Evolutionary conservation across 2,797 vertebrate species (phyloP), one percentile per base, ranked within the genome.

Genomic region (Thunnus albacares): DNA sequence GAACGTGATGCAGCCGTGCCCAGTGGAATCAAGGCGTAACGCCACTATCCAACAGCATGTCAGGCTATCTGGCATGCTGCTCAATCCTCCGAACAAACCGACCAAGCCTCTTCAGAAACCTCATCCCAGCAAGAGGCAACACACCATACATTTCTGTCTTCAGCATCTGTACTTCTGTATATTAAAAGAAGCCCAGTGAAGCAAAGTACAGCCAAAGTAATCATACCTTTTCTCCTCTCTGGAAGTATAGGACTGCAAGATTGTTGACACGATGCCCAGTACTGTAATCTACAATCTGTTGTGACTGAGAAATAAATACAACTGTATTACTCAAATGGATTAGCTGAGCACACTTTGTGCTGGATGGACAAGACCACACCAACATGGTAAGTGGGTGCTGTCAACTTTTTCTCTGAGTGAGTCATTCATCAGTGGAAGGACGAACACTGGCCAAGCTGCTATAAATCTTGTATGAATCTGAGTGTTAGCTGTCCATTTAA

Each of bases 171-270:
- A 49, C 5, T 17, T 49, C 4, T 49, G 24, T 24, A 8, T 11
- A 13, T 5, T 7, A 20, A 58, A 62, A 28, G 38, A 62, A 45
- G 18, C 8, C 15, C 1, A 63, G 7, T 1, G 3, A 1, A 63
- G 13, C 6, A 61, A 43, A 73, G 24, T 2, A 30, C 17, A 65
- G 13, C 3, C 43, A 28, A 71, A 75, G 17, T 24, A 17, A 1
- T 15, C 87, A 71, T 85, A 94, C 92, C 90, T 90, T 85, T 82
- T 71, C 79, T 87, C 80, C 82, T 85, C 60, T 89, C 52, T 77
- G 77, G 64, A 9, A 77, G 38, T 20, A 5, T 26, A 9, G 18
- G 69, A 28, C 82, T 70, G 22, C 73, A 53, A 62, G 71, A 64
- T 10, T 35, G 72, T 5, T 61, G 62, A 62, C 57, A 65, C 9